phyloP scores from a whole-genome alignment of 2,113 vertebrate genomes.

The Physeter macrocephalus region DNA sequence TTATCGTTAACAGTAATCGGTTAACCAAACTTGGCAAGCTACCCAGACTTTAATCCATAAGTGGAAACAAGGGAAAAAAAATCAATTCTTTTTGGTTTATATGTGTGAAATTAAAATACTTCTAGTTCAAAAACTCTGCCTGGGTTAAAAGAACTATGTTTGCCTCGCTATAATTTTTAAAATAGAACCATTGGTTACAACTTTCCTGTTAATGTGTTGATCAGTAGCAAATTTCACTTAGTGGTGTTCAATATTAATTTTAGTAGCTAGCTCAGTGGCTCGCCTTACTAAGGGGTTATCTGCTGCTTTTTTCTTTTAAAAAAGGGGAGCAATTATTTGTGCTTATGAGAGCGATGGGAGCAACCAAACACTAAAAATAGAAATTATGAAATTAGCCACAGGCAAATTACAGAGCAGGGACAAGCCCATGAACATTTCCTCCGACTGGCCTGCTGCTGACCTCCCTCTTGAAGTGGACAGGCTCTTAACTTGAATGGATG shows the following conservation, averaged over 20 bases:
- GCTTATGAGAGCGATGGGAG: constrained; percentile 73
- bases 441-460: constrained; percentile 68
- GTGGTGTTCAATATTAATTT: constrained; percentile 77
- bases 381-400: constrained; percentile 73
- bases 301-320: constrained; percentile 74
- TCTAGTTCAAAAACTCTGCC: constrained; percentile 65
- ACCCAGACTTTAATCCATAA: constrained; percentile 60
- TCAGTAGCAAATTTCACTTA: constrained; percentile 76
- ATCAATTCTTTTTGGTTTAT: constrained; percentile 67
- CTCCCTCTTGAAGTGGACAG: constrained; percentile 60
- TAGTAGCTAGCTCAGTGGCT: constrained; percentile 72
- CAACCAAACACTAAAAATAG: constrained; percentile 73
- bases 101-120: constrained; percentile 67
- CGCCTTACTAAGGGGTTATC: constrained; percentile 71
- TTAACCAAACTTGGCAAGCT: constrained; percentile 58
- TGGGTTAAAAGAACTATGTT: constrained; percentile 67
- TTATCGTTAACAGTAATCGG: constrained; percentile 29
- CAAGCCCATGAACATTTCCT: constrained; percentile 53
- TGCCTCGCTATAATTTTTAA: constrained; percentile 45
- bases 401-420: constrained; percentile 73
- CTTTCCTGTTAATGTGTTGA: constrained; percentile 65
- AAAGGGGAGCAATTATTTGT: constrained; percentile 80
- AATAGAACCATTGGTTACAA: constrained; percentile 67
- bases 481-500: constrained; percentile 60
- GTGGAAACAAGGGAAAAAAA: constrained; percentile 55